phyloP scores from a whole-genome alignment of 92 coral and sea anemone species.

The Heteractis magnifica region DNA sequence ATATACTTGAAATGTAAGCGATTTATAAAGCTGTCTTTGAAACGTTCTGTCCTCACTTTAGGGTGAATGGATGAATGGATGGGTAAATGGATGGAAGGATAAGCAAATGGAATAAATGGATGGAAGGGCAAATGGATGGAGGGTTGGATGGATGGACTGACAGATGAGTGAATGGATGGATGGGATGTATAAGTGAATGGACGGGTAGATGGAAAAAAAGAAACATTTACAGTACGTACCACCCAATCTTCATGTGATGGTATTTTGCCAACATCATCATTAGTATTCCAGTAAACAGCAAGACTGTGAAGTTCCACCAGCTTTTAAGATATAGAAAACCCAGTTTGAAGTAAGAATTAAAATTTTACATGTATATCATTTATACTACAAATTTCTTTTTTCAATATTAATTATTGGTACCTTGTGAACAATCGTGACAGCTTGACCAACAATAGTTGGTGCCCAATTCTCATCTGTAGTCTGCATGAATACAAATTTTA shows the following conservation, averaged over 20 bases:
- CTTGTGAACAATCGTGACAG: conserved; percentile 77
- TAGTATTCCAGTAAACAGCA: conserved; percentile 75
- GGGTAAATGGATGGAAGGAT: too few species aligned
- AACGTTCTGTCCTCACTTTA: too few species aligned
- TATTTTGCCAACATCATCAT: conserved; percentile 64
- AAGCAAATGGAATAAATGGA: too few species aligned
- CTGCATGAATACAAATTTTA: conserved; percentile 18
- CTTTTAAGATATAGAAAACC: conserved; percentile 33
- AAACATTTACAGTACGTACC: conserved; percentile 41
- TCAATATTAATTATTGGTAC: conserved; percentile 14
- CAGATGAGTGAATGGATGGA: too few species aligned
- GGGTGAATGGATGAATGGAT: too few species aligned
- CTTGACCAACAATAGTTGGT: conserved; percentile 61
- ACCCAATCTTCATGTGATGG: conserved; percentile 78
- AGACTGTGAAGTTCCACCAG: conserved; percentile 72
- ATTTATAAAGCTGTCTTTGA: too few species aligned
- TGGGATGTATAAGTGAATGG: too few species aligned
- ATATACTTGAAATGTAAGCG: too few species aligned
- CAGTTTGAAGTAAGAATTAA: background rate
- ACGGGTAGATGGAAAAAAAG: too few species aligned
- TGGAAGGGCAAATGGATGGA: too few species aligned
- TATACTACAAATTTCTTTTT: too few species aligned
- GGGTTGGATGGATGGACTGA: background rate
- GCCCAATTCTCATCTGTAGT: conserved; percentile 83
- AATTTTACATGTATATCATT: too few species aligned